Conservation (phyloP, 2,113 vertebrate species). For the Charadrius vociferus region DNA sequence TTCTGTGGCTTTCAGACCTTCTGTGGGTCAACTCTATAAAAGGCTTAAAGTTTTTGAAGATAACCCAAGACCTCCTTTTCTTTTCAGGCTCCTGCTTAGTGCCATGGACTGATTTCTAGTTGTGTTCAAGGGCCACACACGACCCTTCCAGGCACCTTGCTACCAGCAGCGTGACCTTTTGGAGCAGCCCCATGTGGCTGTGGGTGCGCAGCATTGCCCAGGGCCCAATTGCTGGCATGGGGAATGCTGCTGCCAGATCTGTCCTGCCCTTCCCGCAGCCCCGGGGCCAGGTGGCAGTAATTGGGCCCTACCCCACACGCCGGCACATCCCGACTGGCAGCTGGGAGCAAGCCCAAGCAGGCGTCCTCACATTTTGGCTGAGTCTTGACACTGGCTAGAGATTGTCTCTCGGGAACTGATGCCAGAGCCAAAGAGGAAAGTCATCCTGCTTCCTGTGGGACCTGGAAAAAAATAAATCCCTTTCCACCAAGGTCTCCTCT, state of each 20-base stretch:
- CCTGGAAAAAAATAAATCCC: neutral
- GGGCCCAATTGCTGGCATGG: neutral
- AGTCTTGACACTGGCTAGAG: neutral
- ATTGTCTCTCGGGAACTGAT: neutral
- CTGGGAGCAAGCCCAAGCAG: neutral
- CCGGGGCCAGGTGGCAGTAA: neutral
- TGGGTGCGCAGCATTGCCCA: rapidly evolving
- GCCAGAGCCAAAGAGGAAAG: neutral
- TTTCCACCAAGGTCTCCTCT: rapidly evolving
- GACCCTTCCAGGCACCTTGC: neutral
- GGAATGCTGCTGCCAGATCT: neutral
- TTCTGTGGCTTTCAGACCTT: neutral
- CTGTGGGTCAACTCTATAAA: neutral
- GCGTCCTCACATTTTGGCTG: neutral
- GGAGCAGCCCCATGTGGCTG: rapidly evolving
- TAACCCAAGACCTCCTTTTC: neutral
- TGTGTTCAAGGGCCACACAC: neutral
- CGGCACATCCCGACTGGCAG: neutral
- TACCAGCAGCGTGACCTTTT: neutral
- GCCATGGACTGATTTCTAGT: neutral
- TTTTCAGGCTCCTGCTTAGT: neutral
- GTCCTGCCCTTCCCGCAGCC: neutral
- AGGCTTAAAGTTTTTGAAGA: neutral
- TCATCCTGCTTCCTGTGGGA: neutral
- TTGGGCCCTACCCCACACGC: neutral